Evolutionary conservation across 2,113 vertebrate genomes (phyloP).

Genomic region (Saguinus midas): DNA sequence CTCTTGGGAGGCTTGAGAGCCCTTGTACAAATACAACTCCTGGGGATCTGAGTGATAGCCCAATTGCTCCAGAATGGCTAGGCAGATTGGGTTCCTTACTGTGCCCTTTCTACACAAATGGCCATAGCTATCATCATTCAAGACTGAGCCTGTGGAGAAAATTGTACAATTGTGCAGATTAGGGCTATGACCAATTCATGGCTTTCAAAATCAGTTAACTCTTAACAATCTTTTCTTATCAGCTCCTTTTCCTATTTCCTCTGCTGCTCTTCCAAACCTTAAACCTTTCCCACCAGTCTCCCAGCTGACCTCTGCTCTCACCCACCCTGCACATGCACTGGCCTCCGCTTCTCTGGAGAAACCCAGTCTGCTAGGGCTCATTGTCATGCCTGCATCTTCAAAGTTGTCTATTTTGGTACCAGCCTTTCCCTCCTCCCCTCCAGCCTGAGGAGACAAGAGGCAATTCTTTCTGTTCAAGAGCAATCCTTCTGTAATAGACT

Average conservation of each 20-base stretch:
- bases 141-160: background rate
- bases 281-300: background rate
- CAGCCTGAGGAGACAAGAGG: background rate
- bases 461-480: background rate
- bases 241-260: background rate
- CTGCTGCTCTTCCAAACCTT: background rate
- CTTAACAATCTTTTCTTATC: background rate
- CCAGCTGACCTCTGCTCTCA: background rate
- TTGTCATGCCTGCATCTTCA: background rate
- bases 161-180: conserved; percentile 22
- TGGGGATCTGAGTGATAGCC: background rate
- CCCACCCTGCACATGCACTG: background rate
- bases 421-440: background rate
- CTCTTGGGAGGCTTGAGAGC: background rate
- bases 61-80: background rate
- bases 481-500: background rate
- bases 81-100: background rate
- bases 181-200: background rate
- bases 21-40: background rate
- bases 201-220: background rate
- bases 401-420: background rate
- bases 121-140: background rate
- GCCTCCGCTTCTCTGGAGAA: background rate
- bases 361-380: background rate
- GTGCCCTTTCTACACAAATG: background rate